Conservation (phyloP, 2,888 invertebrate genomes). For the Tachina grossa region DNA sequence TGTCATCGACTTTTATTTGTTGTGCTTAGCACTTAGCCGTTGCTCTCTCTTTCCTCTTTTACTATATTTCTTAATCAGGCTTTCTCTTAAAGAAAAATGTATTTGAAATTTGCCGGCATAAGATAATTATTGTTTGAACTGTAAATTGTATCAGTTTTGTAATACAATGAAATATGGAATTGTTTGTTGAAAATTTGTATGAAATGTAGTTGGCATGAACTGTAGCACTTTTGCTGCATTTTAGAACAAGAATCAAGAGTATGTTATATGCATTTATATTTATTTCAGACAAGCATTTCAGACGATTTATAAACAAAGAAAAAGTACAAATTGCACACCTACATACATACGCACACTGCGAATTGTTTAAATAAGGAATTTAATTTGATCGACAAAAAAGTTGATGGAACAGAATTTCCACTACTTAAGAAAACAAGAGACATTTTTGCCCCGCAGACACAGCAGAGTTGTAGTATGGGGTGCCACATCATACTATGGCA, state of each 20-base stretch:
- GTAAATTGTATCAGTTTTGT: constrained; percentile 1
- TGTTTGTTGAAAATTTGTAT: background rate
- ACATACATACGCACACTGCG: too few relatives aligned
- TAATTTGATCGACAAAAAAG: too few relatives aligned
- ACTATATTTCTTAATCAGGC: background rate
- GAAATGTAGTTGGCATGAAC: background rate
- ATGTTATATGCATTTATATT: too few relatives aligned
- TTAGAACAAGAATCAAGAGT: too few relatives aligned
- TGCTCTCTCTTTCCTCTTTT: background rate
- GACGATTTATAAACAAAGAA: too few relatives aligned
- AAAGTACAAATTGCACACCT: too few relatives aligned
- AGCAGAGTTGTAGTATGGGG: too few relatives aligned
- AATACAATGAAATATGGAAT: background rate
- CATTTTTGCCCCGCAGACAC: too few relatives aligned
- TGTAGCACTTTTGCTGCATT: background rate
- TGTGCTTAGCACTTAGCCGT: constrained; percentile 5
- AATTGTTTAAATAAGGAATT: too few relatives aligned
- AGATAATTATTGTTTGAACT: constrained; percentile 14
- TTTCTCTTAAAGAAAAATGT: constrained; percentile 20
- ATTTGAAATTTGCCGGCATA: constrained; percentile 7
- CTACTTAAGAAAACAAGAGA: too few relatives aligned
- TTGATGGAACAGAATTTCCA: too few relatives aligned
- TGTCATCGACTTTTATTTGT: constrained; percentile 51
- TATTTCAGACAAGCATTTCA: background rate
- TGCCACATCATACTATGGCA: too few relatives aligned